Evolutionary conservation across 2,888 invertebrate species (phyloP), one percentile per base, ranked within the genome.

Genomic region (Heliconius hortense): DNA sequence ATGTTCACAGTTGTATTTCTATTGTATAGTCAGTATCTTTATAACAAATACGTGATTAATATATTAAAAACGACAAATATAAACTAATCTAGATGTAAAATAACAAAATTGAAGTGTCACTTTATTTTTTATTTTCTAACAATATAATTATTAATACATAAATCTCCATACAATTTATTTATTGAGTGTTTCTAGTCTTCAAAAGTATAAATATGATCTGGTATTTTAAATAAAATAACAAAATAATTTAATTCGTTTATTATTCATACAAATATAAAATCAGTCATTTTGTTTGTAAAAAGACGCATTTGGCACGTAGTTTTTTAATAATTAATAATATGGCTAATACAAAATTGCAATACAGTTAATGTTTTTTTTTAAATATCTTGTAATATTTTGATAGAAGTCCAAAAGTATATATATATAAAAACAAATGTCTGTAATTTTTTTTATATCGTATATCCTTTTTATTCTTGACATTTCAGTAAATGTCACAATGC

Each of bases 251-350:
- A 82, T 84, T 86, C 84, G 81, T 88, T 88, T 87, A 86, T 86
- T 87, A 81, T 84, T 84, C 82, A 81, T 80, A 79, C 77, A 79
- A 81, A 79, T 84, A 86, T 86, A 88, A 88, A 86, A 89, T 91
- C 89, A 91, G 90, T 92, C 92, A 88, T 90, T 92, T 90, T 89
- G 89, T 91, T 90, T 89, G 88, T 90, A 90, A 89, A 89, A 89
- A 89, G 87, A 91, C 86, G 88, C 93, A 91, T 93, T 93, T 93
- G 93, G 93, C 93, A 93, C 93, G 89, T 89, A 88, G 87, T 90
- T 92, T 89, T 90, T 35, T 90, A 90, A 90, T 90, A 91, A n/a
- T 87, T 66, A 66, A 85, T 88, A 90, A 88, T 93, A 94, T 94
- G 94, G 94, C 93, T 85, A 77, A 74, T 78, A 79, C 71, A 78